Base-by-base conservation (phyloP, 2,888 invertebrate genomes). In the Leptarthrus brevirostris region DNA sequence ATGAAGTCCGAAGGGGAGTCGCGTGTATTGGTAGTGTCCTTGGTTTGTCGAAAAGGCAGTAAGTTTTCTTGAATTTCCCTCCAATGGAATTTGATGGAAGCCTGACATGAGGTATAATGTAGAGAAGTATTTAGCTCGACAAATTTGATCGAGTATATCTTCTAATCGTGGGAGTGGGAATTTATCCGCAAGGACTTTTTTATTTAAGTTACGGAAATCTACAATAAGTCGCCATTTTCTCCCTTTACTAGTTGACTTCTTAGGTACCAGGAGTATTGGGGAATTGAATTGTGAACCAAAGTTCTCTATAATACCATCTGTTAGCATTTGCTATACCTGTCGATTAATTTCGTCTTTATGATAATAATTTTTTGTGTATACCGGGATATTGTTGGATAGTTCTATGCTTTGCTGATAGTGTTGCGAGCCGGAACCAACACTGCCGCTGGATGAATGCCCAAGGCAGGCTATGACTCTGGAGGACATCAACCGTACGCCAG, bases 101-200 rank as follows among this genome's bases (percentile, higher is more conserved):
- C 72, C 72, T 0, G 44, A 26, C 26, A 40, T 47, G 4, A 72
- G 44, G 16, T 72, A 58, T 12, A 56, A 34, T 1, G 54, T 49
- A n/a, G 47, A 44, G 49, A 58, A 72, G 44, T 14, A 75, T 34
- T 70, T 73, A 24, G 73, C 70, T 12, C 14, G 56, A 0, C 73
- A 61, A 2, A 73, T n/a, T 24, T 74, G 47, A 22, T 77, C 74
- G 0, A 77, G 26, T 16, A 76, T 49, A 12, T 76, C 74, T 1
- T 75, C 73, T n/a, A 77, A 34, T 2, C 72, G 20, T 1, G 64
- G 69, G 2, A 72, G 26, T 8, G 75, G 73, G 40, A 74, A 74
- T 10, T 74, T 73, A 24, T 76, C 75, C 61, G n/a, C 54, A 0
- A 54, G 4, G 1, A 24, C n/a, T 2, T 24, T 54, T 6, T 54